Conservation (phyloP, 2,797 vertebrate genomes). For the Centropyge bicolor region DNA sequence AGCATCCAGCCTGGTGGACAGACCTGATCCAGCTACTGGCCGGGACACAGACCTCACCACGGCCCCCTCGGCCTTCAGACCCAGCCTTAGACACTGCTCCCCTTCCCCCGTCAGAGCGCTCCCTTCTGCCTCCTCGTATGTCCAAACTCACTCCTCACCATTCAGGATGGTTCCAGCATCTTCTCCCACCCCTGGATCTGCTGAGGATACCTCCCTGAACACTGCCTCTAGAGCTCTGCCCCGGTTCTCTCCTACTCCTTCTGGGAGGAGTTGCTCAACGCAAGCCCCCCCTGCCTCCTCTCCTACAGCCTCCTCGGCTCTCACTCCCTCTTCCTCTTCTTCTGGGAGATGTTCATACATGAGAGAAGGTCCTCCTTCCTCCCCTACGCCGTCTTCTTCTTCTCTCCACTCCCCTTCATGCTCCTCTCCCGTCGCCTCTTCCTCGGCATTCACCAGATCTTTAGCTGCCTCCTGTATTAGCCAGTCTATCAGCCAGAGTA, state of each 20-base stretch:
- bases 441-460: slow-evolving; percentile 85
- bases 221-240: slow-evolving; percentile 44
- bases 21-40: neutral
- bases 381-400: slow-evolving; percentile 39
- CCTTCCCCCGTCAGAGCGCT: slow-evolving; percentile 49
- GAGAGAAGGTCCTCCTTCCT: slow-evolving; percentile 41
- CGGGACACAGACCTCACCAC: slow-evolving; percentile 15
- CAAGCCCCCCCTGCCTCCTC: slow-evolving; percentile 30
- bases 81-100: slow-evolving; percentile 47
- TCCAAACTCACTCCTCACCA: slow-evolving; percentile 41
- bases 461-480: slow-evolving; percentile 90
- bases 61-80: slow-evolving; percentile 63
- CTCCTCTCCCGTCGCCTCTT: slow-evolving; percentile 51
- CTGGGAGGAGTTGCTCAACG: slow-evolving; percentile 33
- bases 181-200: slow-evolving; percentile 47
- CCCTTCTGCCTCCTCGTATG: slow-evolving; percentile 21
- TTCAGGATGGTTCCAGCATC: slow-evolving; percentile 39
- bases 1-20: slow-evolving; percentile 32
- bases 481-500: slow-evolving; percentile 89
- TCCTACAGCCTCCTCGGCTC: slow-evolving; percentile 15
- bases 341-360: slow-evolving; percentile 53
- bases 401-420: slow-evolving; percentile 21
- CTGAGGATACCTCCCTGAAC: slow-evolving; percentile 31
- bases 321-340: slow-evolving; percentile 22
- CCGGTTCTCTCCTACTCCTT: slow-evolving; percentile 49